These are phyloP conservation scores for Xylota sylvarum DNA, from an alignment of 2,888 invertebrate genomes.

Conservation along the genomic window DNA sequence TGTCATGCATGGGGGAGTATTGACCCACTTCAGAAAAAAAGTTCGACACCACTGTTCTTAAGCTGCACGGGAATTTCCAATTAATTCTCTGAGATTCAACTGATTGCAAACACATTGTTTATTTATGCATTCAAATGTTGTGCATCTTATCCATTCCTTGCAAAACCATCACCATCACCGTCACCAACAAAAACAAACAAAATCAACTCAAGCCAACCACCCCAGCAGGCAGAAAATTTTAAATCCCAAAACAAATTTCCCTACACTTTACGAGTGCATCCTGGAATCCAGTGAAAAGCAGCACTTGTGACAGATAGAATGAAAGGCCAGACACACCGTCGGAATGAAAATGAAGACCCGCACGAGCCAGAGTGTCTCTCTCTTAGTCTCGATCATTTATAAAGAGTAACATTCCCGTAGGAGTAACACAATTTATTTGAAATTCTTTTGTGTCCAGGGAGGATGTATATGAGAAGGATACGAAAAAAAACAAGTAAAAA, in stretches of 20 bases:
- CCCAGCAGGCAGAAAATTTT: constrained; percentile 19
- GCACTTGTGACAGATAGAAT: constrained; percentile 63
- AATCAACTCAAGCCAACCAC: too few relatives aligned
- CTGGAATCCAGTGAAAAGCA: constrained; percentile 69
- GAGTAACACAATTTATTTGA: constrained; percentile 66
- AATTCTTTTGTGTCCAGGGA: constrained; percentile 60
- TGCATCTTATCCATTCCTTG: constrained; percentile 27
- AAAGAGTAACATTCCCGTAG: constrained; percentile 54
- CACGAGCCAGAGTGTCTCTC: constrained; percentile 19
- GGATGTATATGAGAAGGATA: constrained; percentile 11
- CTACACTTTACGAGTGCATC: constrained; percentile 46
- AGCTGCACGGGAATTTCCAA: constrained; percentile 39
- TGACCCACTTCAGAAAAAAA: too few relatives aligned
- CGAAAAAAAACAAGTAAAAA: constrained; percentile 6
- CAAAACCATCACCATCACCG: neutral
- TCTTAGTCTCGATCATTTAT: constrained; percentile 57
- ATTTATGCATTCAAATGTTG: constrained; percentile 59
- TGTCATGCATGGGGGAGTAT: too few relatives aligned
- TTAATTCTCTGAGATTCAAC: constrained; percentile 52
- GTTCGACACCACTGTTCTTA: neutral
- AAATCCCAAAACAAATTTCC: constrained; percentile 32
- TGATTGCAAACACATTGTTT: constrained; percentile 55
- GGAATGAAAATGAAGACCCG: constrained; percentile 28
- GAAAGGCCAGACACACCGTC: constrained; percentile 24
- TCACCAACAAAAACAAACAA: neutral